Percentiles rank a stretch among this genome's conserved stretches.
phyloP scores from a whole-genome alignment of 2,113 vertebrate species.

The Grantiella picta region DNA sequence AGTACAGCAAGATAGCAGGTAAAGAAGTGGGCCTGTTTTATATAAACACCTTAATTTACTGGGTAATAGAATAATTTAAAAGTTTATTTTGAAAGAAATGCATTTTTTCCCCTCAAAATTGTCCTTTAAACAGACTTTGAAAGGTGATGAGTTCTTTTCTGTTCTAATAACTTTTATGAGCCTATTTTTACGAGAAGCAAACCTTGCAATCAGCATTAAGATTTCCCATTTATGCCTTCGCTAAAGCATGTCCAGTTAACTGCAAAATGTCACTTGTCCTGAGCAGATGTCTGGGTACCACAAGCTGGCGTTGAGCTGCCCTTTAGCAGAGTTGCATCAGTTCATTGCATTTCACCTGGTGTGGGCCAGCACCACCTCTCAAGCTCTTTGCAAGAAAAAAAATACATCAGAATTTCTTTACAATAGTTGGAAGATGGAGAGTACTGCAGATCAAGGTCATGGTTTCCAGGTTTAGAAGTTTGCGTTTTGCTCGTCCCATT shows the following conservation, averaged over 20 bases:
- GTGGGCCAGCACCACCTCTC: background rate
- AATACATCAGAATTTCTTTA: background rate
- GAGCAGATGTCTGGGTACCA: background rate
- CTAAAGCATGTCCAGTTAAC: constrained; percentile 19
- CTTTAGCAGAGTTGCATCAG: background rate
- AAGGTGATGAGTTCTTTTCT: background rate
- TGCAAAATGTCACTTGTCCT: background rate
- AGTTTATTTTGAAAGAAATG: background rate
- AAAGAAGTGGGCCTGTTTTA: background rate
- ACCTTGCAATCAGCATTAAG: constrained; percentile 17
- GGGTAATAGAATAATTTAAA: background rate
- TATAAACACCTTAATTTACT: background rate
- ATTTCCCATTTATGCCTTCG: background rate
- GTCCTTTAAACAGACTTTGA: background rate
- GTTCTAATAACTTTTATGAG: constrained; percentile 35
- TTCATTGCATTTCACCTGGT: background rate
- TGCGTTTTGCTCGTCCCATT: background rate
- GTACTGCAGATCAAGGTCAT: background rate
- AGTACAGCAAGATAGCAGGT: background rate
- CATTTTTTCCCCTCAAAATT: background rate
- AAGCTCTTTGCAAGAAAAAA: background rate
- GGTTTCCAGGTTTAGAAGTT: background rate
- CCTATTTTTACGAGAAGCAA: constrained; percentile 31
- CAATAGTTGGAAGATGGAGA: background rate
- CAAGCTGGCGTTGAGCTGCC: background rate